phyloP scores from a whole-genome alignment of 2,888 invertebrate genomes.

The Megalurothrips usitatus region DNA sequence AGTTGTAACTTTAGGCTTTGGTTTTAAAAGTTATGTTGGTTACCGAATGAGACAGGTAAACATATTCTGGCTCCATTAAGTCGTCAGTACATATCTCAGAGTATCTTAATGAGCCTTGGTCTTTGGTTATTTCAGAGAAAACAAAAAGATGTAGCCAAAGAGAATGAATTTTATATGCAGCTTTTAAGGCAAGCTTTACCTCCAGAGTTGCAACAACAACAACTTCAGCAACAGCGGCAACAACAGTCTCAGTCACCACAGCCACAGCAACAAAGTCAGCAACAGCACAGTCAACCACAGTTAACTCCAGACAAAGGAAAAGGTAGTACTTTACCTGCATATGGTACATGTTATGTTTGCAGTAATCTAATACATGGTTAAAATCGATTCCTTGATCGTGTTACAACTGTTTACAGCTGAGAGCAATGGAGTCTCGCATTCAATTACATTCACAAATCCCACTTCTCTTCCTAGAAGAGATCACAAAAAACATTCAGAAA shows the following conservation, averaged over 20 bases:
- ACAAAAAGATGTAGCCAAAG: slow-evolving; percentile 88
- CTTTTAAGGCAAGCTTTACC: slow-evolving; percentile 88
- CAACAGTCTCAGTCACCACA: not conserved
- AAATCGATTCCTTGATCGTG: slow-evolving; percentile 32
- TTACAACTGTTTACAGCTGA: not conserved
- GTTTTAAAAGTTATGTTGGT: slow-evolving; percentile 88
- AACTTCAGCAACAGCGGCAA: slow-evolving; percentile 36
- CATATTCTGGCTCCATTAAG: slow-evolving; percentile 28
- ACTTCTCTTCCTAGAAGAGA: slow-evolving; percentile 47
- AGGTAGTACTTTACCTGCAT: slow-evolving; percentile 43
- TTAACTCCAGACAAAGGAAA: slow-evolving; percentile 50
- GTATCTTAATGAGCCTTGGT: not conserved
- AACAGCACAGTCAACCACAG: slow-evolving; percentile 41
- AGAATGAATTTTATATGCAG: slow-evolving; percentile 93
- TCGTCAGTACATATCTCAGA: slow-evolving; percentile 17
- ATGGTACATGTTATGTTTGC: not conserved
- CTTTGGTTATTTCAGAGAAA: slow-evolving; percentile 59
- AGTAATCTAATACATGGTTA: not conserved
- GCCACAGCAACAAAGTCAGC: not conserved
- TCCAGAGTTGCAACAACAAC: slow-evolving; percentile 50
- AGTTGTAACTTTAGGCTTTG: slow-evolving; percentile 91
- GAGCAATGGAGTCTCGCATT: not conserved
- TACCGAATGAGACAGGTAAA: slow-evolving; percentile 75
- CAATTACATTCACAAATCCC: not conserved
- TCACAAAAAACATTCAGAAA: slow-evolving; percentile 54